Conservation (phyloP, 2,113 vertebrate species). For the Eulacestoma nigropectus region DNA sequence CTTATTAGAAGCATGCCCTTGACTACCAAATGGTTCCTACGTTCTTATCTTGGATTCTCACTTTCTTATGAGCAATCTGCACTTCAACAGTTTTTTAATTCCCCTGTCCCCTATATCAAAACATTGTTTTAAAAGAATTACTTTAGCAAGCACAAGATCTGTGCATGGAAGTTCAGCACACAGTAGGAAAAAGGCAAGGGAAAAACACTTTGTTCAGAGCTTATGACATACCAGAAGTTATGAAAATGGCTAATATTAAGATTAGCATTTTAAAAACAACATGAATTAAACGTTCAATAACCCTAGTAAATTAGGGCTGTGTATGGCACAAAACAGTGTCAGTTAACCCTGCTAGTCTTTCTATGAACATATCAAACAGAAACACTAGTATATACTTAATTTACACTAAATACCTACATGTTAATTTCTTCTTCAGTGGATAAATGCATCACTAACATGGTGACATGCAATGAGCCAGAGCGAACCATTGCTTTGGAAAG, state of each 20-base stretch:
- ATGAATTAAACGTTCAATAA: neutral
- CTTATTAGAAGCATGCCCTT: neutral
- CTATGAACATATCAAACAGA: neutral
- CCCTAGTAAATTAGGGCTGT: neutral
- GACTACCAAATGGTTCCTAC: neutral
- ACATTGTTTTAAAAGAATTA: neutral
- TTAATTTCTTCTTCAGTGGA: slow-evolving; percentile 83
- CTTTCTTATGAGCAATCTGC: neutral
- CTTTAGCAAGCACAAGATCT: neutral
- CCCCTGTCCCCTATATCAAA: neutral
- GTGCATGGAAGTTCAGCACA: neutral
- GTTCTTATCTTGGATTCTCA: neutral
- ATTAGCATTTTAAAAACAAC: neutral
- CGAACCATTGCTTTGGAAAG: slow-evolving; percentile 82
- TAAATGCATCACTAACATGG: slow-evolving; percentile 87
- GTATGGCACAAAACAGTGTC: neutral
- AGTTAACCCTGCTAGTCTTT: neutral
- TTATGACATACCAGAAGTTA: neutral
- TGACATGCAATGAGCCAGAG: slow-evolving; percentile 85
- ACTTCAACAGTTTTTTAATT: neutral
- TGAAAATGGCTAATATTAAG: neutral
- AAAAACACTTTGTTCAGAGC: neutral
- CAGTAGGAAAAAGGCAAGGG: neutral
- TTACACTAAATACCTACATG: slow-evolving; percentile 74
- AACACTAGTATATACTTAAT: neutral